Base-by-base conservation (phyloP, 2,797 vertebrate species). In the Enteromius paludinosus region DNA sequence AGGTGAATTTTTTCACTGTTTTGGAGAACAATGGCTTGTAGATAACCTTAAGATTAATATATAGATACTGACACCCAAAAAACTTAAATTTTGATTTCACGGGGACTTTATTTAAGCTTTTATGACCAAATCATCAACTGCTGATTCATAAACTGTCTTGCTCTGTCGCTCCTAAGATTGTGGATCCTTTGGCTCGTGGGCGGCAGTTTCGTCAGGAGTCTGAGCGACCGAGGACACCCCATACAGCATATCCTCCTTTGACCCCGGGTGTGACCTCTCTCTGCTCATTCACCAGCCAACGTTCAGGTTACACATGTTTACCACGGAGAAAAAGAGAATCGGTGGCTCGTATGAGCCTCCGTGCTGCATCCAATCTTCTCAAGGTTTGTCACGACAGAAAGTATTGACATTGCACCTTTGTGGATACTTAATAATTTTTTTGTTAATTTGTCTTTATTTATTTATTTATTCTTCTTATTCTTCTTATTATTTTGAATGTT, bases 331-430 rank as follows among this genome's bases (percentile, higher is more conserved):
- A 98, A 93, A 95, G 97, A 87, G 95, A 98, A 79, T 98, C 97
- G 0, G 98, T 99, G 0, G 97, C 97, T 3, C 96, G 96, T 80
- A 99, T 99, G 98, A 98, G 98, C 92, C 95, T 98, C 87, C 96
- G 97, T 30, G 97, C 96, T 0, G 98, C 98, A 0, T 95, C 97
- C 0, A 97, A 97, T 64, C 91, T 99, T 41, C 91, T 99, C 84
- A 96, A 91, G 71, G 98, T 98, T 52, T 76, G 33, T 68, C 10
- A 49, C 6, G 20, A 38, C 14, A 15, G 5, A 33, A 52, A 52
- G 10, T n/a, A 6, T 30, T 47, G 20, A 72, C 28, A 52, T 52
- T 1, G 6, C 8, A 70, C 23, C 41, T 17, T 43, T 69, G 8
- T 30, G 28, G 43, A 71, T 30, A 30, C 49, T 30, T 49, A 49